Base-by-base conservation (phyloP, 2,113 vertebrate species). In the Hipposideros armiger region DNA sequence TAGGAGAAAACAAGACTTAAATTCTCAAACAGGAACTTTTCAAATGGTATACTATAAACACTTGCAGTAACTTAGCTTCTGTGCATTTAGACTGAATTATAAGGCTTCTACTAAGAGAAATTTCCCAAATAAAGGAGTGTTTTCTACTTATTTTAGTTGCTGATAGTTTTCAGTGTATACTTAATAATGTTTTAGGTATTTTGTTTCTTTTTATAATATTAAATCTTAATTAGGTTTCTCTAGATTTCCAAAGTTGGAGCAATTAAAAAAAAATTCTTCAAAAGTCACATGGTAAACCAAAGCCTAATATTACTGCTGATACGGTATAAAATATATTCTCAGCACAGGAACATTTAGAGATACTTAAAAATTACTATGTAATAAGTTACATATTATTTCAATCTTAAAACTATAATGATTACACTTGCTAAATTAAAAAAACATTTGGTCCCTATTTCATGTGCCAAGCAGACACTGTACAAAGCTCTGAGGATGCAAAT, bases 101-200 rank as follows among this genome's bases (percentile, higher is more conserved):
- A 92, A 94, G 52, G 16, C 10, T 89, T 3, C 28, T 60, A 78
- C 16, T 73, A 0, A 14, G 50, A 86, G 47, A 24, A 47, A 97
- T 70, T 80, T 90, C 77, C 85, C 83, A 96, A 85, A 78, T 88
- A 87, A 94, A 7, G 36, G 47, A 87, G 85, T 73, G 20, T 90
- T 95, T 94, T 94, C 74, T 70, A 91, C 8, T 94, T 78, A 87
- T 62, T 87, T 95, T 17, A 88, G 22, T 62, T 76, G 95, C 83
- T 91, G 7, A 78, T 54, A 88, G 84, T 86, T 93, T 93, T 90
- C 45, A 69, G 24, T 90, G 19, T 72, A 32, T 28, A 92, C 26
- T 36, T 47, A 62, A 84, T 52, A 62, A 84, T 52, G 36, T 70
- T 92, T 92, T 87, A 50, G 50, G 32, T 52, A 54, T 92, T 86